phyloP scores from a whole-genome alignment of 2,797 vertebrate genomes.

The Fratercula arctica region DNA sequence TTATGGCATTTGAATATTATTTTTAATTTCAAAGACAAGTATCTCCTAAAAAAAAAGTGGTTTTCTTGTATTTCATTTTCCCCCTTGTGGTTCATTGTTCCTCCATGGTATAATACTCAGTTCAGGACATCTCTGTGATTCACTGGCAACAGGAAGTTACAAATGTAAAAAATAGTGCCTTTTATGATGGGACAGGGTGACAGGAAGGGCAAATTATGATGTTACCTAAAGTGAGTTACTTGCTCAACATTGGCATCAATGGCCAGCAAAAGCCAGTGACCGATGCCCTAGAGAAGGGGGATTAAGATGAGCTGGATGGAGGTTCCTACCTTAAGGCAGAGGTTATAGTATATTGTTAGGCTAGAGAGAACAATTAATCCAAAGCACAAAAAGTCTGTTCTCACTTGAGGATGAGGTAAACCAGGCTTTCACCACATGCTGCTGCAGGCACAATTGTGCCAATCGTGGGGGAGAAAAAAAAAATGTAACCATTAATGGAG shows the following conservation, averaged over 20 bases:
- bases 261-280: neutral
- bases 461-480: neutral
- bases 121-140: neutral
- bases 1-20: neutral
- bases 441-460: neutral
- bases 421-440: neutral
- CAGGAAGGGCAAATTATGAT: neutral
- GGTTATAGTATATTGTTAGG: neutral
- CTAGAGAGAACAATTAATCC: neutral
- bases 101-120: neutral
- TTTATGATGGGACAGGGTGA: neutral
- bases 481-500: neutral
- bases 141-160: neutral
- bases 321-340: neutral
- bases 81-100: neutral
- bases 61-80: neutral
- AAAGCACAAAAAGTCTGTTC: neutral
- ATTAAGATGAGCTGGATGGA: neutral
- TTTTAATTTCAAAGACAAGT: neutral
- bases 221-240: neutral
- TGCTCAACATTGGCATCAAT: neutral
- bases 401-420: neutral
- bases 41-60: neutral
- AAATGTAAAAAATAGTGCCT: neutral
- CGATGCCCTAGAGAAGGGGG: rapidly evolving